Conservation (phyloP, 2,888 invertebrate genomes). For the Gibbula magus region DNA sequence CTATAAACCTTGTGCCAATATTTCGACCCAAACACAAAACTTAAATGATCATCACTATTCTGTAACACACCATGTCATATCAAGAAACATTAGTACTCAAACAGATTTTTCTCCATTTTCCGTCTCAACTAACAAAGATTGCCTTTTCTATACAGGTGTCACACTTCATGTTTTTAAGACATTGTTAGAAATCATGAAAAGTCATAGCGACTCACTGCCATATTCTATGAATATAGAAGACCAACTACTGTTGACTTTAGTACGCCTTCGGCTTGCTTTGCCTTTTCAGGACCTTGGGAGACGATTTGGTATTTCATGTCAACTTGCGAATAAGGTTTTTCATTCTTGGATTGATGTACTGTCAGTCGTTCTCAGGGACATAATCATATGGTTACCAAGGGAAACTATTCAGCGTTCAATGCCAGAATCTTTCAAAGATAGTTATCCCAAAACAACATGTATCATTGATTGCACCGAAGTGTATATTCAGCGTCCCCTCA, state of each 20-base stretch:
- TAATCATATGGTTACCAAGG: background rate
- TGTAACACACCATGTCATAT: background rate
- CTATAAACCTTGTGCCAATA: background rate
- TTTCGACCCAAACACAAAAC: background rate
- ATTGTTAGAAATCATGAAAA: background rate
- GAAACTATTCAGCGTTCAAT: background rate
- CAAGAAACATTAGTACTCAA: background rate
- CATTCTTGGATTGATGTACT: background rate
- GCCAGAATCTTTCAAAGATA: slow-evolving; percentile 10
- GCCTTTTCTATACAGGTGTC: background rate
- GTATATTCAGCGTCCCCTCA: slow-evolving; percentile 27
- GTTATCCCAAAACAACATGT: slow-evolving; percentile 16
- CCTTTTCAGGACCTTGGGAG: background rate
- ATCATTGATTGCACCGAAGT: slow-evolving; percentile 25
- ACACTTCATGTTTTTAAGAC: background rate
- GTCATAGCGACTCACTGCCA: background rate
- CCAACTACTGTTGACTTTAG: background rate
- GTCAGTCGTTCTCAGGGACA: background rate
- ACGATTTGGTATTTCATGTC: background rate
- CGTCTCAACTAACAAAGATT: background rate
- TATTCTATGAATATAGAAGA: background rate
- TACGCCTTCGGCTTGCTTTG: background rate
- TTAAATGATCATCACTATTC: background rate
- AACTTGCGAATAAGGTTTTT: background rate
- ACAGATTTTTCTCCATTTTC: background rate